Evolutionary conservation across 2,113 vertebrate genomes (phyloP), one percentile per base, ranked within the genome.

Genomic region (Petrocephalus microphthalmus): DNA sequence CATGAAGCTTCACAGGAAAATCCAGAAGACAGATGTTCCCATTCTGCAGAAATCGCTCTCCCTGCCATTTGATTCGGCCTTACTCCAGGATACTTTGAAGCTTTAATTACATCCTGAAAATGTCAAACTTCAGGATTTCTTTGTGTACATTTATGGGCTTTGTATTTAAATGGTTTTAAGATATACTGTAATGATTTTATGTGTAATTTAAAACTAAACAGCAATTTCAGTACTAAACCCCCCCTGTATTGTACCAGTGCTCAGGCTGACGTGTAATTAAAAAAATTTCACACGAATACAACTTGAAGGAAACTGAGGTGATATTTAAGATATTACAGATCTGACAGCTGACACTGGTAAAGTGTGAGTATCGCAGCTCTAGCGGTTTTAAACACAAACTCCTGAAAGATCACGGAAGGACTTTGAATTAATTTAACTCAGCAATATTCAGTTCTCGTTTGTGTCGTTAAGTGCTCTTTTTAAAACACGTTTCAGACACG

Each of bases 281-380:
- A 19, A 78, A 19, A 37, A 78, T 78, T 78, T 42, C 71, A 6
- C 71, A 42, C 15, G 19, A 74, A 15, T 19, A 19, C 37, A 78
- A 42, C 33, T 7, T 78, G 17, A 42, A 78, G 37, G 15, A 78
- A 78, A 78, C 5, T 7, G 11, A 78, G 71, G 33, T 42, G 71
- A 78, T 42, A 78, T 78, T 78, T 78, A 78, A 42, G 33, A 78
- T 78, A 78, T 78, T 78, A 78, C 29, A 78, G 33, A 78, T 78
- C 33, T 42, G 71, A 78, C 71, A 74, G 67, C 67, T 74, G 67
- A 37, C 67, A 29, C 11, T 78, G 71, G n/a, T 42, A 0, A 19
- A 33, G 71, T 78, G 71, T 19, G 13, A 78, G 15, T 6, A 37
- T 10, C 11, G 33, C 71, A 78, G 15, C 0, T 1, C 71, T 19